Conservation (phyloP, 1,140 invertebrate genomes). For the Mactra quadrangularis region DNA sequence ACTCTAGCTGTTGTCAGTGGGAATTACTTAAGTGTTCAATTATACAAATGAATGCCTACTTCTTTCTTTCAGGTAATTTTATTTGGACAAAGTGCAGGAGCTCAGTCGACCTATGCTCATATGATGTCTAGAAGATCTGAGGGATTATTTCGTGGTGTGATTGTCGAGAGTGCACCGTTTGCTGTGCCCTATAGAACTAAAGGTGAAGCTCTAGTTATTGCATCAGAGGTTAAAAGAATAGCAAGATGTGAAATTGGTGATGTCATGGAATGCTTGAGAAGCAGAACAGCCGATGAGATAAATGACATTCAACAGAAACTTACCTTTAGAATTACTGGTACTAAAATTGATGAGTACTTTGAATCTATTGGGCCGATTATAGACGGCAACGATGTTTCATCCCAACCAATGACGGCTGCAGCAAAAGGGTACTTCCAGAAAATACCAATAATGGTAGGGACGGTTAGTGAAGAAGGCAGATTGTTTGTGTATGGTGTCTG, state of each 20-base stretch:
- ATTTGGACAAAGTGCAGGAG: slow-evolving; percentile 77
- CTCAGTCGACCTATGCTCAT: slow-evolving; percentile 67
- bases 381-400: slow-evolving; percentile 58
- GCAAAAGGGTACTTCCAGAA: slow-evolving; percentile 54
- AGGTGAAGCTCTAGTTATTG: slow-evolving; percentile 61
- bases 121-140: slow-evolving; percentile 58
- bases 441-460: slow-evolving; percentile 69
- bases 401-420: slow-evolving; percentile 48
- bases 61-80: slow-evolving; percentile 71
- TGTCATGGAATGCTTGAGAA: slow-evolving; percentile 16
- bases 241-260: slow-evolving; percentile 8
- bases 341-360: slow-evolving; percentile 67
- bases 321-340: slow-evolving; percentile 56
- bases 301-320: slow-evolving; percentile 33
- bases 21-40: slow-evolving; percentile 1
- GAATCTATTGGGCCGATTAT: slow-evolving; percentile 69
- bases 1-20: too few species aligned
- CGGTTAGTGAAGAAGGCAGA: slow-evolving; percentile 65
- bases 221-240: slow-evolving; percentile 3
- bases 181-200: slow-evolving; percentile 68
- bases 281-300: slow-evolving; percentile 41
- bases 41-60: background rate
- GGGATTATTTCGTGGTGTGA: slow-evolving; percentile 61
- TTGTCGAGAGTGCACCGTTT: slow-evolving; percentile 68
- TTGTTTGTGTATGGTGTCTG: slow-evolving; percentile 69